Evolutionary conservation across 2,113 vertebrate species (phyloP), one percentile per base, ranked within the genome.

Genomic region (Megaptera novaeangliae): DNA sequence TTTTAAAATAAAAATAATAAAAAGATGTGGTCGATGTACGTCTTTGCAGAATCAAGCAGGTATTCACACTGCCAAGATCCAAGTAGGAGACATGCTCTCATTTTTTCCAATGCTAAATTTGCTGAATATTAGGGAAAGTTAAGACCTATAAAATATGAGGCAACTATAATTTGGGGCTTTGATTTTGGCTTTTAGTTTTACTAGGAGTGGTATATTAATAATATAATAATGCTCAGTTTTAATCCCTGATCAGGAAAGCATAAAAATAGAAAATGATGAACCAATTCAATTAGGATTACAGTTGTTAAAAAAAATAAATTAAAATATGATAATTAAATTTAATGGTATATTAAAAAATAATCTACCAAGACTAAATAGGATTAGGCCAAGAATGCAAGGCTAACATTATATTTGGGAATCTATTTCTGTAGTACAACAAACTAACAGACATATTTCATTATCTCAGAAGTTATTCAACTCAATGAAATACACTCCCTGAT

Each of bases 291-390:
- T 89, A 87, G 27, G 14, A 82, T 75, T 69, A 59, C 4, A 46
- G 15, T 64, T 78, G 6, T 59, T 36, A 88, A 36, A 80, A 77
- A 90, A 49, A 44, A 27, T 46, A 49, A 80, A 81, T 71, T 93
- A 88, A 89, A 88, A 91, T 55, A 82, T 0, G 90, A 95, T 78
- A 93, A 75, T 88, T 92, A 88, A 87, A 92, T 49, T 72, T 5
- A 31, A 20, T 68, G 17, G 12, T 41, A 91, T 72, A 88, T 94
- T 96, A 87, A 93, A 96, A 96, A 85, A 91, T 96, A 72, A 85
- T 82, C 39, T 88, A 55, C 72, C 39, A 13, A 27, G 27, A 93
- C 34, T 66, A 95, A 95, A 55, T 71, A 88, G n/a, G 77, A 93
- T 91, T 93, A 78, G 18, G 8, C 3, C 20, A 91, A 72, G 21